These are phyloP conservation scores for Parochlus steinenii DNA, from an alignment of 2,888 invertebrate species.

Conservation along the genomic window DNA sequence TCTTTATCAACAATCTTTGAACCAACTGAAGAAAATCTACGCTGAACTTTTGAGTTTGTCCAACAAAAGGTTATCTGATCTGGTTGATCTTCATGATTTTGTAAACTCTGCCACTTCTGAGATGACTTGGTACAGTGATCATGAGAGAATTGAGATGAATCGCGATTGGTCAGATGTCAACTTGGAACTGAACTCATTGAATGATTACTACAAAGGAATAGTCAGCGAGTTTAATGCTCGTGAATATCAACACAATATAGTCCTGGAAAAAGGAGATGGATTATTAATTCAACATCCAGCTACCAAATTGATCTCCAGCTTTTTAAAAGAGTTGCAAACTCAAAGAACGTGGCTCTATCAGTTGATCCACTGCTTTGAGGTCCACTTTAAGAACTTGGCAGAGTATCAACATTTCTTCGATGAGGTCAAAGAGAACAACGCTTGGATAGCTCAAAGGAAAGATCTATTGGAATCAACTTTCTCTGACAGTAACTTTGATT, in stretches of 20 bases:
- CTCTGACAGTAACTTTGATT: conserved; percentile 83
- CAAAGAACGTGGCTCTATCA: conserved; percentile 98
- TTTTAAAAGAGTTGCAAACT: conserved; percentile 75
- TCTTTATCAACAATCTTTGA: conserved; percentile 81
- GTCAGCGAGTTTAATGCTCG: conserved; percentile 93
- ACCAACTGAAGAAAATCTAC: conserved; percentile 83
- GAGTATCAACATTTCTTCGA: conserved; percentile 87
- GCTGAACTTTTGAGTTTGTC: conserved; percentile 78
- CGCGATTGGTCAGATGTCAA: conserved; percentile 95
- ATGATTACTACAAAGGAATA: conserved; percentile 91
- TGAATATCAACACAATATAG: conserved; percentile 89
- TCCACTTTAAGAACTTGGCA: conserved; percentile 82
- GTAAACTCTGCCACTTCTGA: conserved; percentile 88
- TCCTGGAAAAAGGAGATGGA: conserved; percentile 90
- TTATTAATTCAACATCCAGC: conserved; percentile 90
- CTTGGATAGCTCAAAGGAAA: conserved; percentile 84
- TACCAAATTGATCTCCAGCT: conserved; percentile 83
- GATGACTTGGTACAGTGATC: conserved; percentile 91
- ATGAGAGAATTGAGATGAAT: conserved; percentile 86
- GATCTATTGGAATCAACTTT: conserved; percentile 87
- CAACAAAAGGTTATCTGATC: conserved; percentile 66
- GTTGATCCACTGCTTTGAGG: conserved; percentile 84
- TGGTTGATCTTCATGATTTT: conserved; percentile 84
- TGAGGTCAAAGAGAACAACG: conserved; percentile 76
- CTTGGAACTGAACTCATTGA: conserved; percentile 78